Conservation (phyloP, 2,888 invertebrate genomes). For the Callinectes sapidus region DNA sequence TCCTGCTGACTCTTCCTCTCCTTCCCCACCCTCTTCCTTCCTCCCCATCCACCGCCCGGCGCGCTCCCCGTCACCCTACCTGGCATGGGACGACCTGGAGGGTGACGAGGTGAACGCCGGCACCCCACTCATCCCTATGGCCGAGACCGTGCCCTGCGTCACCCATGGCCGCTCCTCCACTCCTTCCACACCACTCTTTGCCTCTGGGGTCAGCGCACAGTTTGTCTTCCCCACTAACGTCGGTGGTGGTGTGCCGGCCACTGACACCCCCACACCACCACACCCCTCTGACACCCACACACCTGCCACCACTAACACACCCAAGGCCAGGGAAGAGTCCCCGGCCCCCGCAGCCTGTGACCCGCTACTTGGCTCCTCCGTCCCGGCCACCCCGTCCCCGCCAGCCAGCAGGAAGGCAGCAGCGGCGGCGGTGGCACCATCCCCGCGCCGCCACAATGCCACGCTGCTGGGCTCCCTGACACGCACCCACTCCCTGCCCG, state of each 20-base stretch:
- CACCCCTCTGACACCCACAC: neutral
- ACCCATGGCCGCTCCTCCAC: slow-evolving; percentile 17
- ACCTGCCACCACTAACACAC: slow-evolving; percentile 7
- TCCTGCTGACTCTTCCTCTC: slow-evolving; percentile 38
- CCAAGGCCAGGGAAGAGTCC: neutral
- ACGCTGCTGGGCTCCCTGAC: neutral
- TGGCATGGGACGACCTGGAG: slow-evolving; percentile 58
- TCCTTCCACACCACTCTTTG: slow-evolving; percentile 51
- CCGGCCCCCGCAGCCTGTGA: neutral
- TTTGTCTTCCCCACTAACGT: slow-evolving; percentile 63
- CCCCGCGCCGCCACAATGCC: too few species aligned
- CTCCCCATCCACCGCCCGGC: slow-evolving; percentile 42
- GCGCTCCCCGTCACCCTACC: slow-evolving; percentile 36
- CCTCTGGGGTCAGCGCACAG: slow-evolving; percentile 69
- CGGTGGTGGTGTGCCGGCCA: neutral
- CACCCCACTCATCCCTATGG: slow-evolving; percentile 62
- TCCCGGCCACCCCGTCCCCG: neutral
- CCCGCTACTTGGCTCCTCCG: neutral
- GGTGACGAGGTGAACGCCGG: slow-evolving; percentile 58
- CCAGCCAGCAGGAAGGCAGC: neutral
- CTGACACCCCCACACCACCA: neutral
- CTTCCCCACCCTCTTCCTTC: slow-evolving; percentile 46
- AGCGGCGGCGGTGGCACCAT: too few species aligned
- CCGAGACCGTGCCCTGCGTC: slow-evolving; percentile 37
- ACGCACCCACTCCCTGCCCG: slow-evolving; percentile 7